phyloP scores from a whole-genome alignment of 2,888 invertebrate genomes.

The Macrostomum cliftonense region DNA sequence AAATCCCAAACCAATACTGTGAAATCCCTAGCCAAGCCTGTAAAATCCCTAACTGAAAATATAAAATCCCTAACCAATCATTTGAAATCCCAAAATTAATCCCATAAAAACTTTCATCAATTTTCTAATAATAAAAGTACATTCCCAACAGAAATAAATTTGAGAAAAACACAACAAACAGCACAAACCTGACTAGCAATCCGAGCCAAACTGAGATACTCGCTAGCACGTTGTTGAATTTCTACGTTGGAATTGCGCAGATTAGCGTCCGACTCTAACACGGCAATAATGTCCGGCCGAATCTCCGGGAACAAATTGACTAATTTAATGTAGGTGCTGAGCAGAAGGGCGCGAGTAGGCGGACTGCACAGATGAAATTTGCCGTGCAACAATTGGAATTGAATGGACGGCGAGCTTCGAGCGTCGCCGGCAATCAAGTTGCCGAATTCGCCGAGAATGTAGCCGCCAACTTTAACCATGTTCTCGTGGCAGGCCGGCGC shows the following conservation, averaged over 20 bases:
- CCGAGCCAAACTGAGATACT: conserved; percentile 84
- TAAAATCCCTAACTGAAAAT: no score
- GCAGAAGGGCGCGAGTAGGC: conserved; percentile 76
- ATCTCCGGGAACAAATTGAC: conserved; percentile 97
- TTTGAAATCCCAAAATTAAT: no score
- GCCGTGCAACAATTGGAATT: conserved; percentile 91
- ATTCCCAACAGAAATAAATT: no score
- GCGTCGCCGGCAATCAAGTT: conserved; percentile 97
- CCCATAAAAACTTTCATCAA: no score
- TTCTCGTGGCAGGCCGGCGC: conserved; percentile 99
- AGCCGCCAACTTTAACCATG: conserved; percentile 99
- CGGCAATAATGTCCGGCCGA: conserved; percentile 73
- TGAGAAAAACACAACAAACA: no score
- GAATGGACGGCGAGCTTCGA: conserved; percentile 73
- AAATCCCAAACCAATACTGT: no score
- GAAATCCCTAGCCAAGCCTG: no score
- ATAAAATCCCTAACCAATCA: no score
- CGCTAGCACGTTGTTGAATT: conserved; percentile 87
- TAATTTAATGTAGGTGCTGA: conserved; percentile 97
- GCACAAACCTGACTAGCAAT: conserved; percentile 80
- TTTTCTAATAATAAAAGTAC: no score
- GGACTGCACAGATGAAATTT: conserved; percentile 95
- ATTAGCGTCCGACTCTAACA: conserved; percentile 58
- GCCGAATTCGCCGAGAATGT: conserved; percentile 95
- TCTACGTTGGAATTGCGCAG: conserved; percentile 91